A percentile compares a stretch with the other conserved stretches of the same genome.
Conservation (phyloP, 2,888 invertebrate species). For the Nebria salina region DNA sequence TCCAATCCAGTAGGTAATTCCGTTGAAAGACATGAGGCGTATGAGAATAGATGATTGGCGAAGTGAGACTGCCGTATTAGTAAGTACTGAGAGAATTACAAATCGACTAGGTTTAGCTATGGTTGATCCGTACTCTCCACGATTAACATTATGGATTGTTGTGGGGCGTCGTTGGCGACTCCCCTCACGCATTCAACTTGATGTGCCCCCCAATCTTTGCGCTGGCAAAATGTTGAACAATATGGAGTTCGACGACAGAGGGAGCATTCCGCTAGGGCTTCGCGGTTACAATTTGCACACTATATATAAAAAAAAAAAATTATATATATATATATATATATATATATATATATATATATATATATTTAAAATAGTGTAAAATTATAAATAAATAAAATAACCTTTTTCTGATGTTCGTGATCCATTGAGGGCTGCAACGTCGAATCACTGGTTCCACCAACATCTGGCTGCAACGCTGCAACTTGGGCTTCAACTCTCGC, state of each 20-base stretch:
- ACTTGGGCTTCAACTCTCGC: slow-evolving; percentile 74
- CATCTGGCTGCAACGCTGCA: slow-evolving; percentile 65
- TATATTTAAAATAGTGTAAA: too few species aligned
- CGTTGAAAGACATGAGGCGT: too few species aligned
- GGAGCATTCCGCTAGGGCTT: slow-evolving; percentile 88
- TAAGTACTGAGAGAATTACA: background rate
- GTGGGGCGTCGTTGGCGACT: slow-evolving; percentile 67
- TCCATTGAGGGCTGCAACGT: slow-evolving; percentile 70
- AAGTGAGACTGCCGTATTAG: background rate
- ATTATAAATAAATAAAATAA: background rate
- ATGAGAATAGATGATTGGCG: background rate
- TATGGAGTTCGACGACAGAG: slow-evolving; percentile 87
- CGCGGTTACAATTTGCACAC: slow-evolving; percentile 91
- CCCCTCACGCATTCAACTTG: slow-evolving; percentile 85
- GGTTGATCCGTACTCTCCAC: slow-evolving; percentile 79
- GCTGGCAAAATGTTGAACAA: slow-evolving; percentile 90
- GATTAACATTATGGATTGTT: slow-evolving; percentile 86
- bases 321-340: too few species aligned
- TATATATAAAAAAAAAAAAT: too few species aligned
- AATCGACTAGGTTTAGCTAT: slow-evolving; percentile 49
- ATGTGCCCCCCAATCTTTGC: slow-evolving; percentile 88
- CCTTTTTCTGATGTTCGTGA: slow-evolving; percentile 70
- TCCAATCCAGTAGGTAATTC: too few species aligned
- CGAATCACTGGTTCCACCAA: slow-evolving; percentile 64
- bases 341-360: too few species aligned